phyloP scores from a whole-genome alignment of 2,113 vertebrate genomes.

The Ceuthmochares aereus region DNA sequence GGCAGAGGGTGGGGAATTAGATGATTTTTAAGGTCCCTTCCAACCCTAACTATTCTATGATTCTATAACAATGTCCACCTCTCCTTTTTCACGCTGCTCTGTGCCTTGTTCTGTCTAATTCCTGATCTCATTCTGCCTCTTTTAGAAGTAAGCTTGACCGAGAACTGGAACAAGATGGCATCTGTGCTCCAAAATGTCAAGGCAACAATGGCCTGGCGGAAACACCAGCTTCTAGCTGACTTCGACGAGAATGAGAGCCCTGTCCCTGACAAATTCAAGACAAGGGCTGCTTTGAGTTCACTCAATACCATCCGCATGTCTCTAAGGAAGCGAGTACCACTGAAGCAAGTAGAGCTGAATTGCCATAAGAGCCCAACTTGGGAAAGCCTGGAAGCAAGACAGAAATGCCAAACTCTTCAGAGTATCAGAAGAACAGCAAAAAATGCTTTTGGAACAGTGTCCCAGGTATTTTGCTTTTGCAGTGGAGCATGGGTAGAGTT shows the following conservation, averaged over 20 bases:
- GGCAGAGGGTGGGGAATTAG: background rate
- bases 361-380: constrained; percentile 71
- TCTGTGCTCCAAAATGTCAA: constrained; percentile 78
- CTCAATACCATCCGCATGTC: constrained; percentile 85
- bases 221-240: constrained; percentile 81
- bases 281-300: constrained; percentile 75
- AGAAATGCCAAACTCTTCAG: constrained; percentile 76
- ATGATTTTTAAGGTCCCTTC: too few relatives aligned
- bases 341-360: constrained; percentile 82
- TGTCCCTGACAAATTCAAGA: constrained; percentile 70
- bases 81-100: background rate
- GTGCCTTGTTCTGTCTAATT: background rate
- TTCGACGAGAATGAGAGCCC: constrained; percentile 77
- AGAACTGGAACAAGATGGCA: constrained; percentile 59
- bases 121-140: background rate
- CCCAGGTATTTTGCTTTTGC: constrained; percentile 80
- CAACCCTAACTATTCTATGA: too few relatives aligned
- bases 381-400: constrained; percentile 76
- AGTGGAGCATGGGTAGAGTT: background rate
- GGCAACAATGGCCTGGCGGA: constrained; percentile 75
- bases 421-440: constrained; percentile 80
- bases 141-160: background rate
- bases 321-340: constrained; percentile 83
- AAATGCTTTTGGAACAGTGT: constrained; percentile 81
- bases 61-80: background rate